phyloP scores from a whole-genome alignment of 2,888 invertebrate species.

The Nemapogon koenigi region DNA sequence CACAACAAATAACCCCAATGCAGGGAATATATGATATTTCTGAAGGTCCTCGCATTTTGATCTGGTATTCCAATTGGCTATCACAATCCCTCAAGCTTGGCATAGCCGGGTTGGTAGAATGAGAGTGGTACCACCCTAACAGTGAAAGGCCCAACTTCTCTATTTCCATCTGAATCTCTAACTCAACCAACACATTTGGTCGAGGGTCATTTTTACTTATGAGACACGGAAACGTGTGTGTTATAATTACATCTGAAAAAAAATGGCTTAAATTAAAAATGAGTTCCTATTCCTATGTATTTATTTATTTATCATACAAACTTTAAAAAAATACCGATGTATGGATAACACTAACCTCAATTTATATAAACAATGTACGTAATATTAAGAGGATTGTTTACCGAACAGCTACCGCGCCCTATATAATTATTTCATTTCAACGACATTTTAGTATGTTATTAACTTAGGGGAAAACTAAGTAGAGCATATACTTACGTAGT shows the following conservation, averaged over 20 bases:
- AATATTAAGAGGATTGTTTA: too few relatives aligned
- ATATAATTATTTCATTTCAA: too few relatives aligned
- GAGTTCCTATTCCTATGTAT: too few relatives aligned
- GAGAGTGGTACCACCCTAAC: conserved; percentile 96
- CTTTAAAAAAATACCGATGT: too few relatives aligned
- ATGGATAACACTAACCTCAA: too few relatives aligned
- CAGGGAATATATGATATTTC: conserved; percentile 94
- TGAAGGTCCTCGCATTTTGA: conserved; percentile 89
- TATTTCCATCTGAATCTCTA: conserved; percentile 83
- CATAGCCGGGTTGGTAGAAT: conserved; percentile 86
- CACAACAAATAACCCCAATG: conserved; percentile 90
- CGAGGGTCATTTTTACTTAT: conserved; percentile 81
- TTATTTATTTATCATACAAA: too few relatives aligned
- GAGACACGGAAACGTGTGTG: conserved; percentile 88
- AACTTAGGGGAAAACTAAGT: too few relatives aligned
- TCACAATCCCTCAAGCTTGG: conserved; percentile 90
- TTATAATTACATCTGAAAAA: conserved; percentile 80
- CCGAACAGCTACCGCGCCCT: too few relatives aligned
- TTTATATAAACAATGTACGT: too few relatives aligned
- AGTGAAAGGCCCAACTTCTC: conserved; percentile 81
- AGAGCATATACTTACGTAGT: too few relatives aligned
- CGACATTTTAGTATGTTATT: too few relatives aligned
- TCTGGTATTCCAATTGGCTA: conserved; percentile 92
- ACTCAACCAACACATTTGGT: conserved; percentile 77
- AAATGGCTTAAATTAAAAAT: too few relatives aligned